Evolutionary conservation across 2,797 vertebrate genomes (phyloP), one percentile per base, ranked within the genome.

Genomic region (Eidolon dupreanum): DNA sequence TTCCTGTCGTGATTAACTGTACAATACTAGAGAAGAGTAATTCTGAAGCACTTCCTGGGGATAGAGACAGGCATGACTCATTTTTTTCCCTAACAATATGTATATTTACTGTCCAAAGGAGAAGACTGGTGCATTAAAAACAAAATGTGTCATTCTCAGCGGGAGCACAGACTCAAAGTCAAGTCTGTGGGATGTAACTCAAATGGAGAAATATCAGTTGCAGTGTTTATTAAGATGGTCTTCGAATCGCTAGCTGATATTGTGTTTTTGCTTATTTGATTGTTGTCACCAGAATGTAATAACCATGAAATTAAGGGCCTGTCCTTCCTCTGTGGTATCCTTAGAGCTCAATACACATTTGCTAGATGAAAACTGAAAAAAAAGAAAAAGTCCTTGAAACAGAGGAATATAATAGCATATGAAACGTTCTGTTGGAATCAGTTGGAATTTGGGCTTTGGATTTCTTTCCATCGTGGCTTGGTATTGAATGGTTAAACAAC

Each of bases 1-100:
- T 93, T 93, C 53, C 61, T 93, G n/a, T 38, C 63, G 3, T 65
- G 66, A 77, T 63, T 90, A 28, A 20, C 26, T 77, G 3, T 28
- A 28, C n/a, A 5, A 71, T 53, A 19, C 85, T 66, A 81, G 33
- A 33, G 36, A 91, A 86, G n/a, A 73, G 2, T 5, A 41, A 59
- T 89, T 95, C 71, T 36, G 43, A 93, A 90, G 31, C 55, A 41
- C 66, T 92, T 93, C 75, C 70, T 71, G 20, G 51, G 59, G 19
- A 51, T 43, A 24, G 36, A 87, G 63, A 89, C 63, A 90, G 57
- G 6, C 20, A 22, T 19, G 19, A 85, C 26, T 93, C 13, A 53
- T 57, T 92, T 82, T 61, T 81, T 65, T 61, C 41, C 41, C 31
- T 55, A 59, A 93, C 19, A 41, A 11, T n/a, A 20, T 71, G 24